Conservation (phyloP, 2,888 invertebrate genomes). For the Amiota mariae region DNA sequence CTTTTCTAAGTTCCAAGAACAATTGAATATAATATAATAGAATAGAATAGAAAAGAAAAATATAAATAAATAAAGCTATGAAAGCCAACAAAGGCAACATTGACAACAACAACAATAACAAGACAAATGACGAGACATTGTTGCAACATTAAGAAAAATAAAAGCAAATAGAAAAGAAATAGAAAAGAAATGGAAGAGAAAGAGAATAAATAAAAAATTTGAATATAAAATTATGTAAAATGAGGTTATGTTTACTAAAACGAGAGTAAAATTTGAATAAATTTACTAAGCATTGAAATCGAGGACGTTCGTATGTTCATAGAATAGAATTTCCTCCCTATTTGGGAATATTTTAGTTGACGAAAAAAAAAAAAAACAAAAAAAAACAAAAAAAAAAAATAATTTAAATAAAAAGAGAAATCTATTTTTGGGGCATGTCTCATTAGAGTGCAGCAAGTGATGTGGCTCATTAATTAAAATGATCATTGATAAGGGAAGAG, state of each 20-base stretch:
- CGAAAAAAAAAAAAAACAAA: no score
- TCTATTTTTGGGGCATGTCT: conserved; percentile 5
- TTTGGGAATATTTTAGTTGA: no score
- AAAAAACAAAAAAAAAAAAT: no score
- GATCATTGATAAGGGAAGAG: not conserved
- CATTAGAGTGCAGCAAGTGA: conserved; percentile 9
- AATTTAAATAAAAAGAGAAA: not conserved
- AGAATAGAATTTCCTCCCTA: no score
- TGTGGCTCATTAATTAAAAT: conserved; percentile 17
- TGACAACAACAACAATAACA: conserved; percentile 15
- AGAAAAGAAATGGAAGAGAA: not conserved
- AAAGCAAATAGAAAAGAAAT: not conserved
- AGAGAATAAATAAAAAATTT: conserved; percentile 33
- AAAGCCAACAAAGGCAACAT: not conserved
- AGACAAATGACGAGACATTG: not conserved
- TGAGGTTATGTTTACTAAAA: conserved; percentile 63
- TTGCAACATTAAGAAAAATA: not conserved
- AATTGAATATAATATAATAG: no score
- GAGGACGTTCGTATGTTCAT: no score
- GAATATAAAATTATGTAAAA: conserved; percentile 48
- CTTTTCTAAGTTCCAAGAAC: conserved; percentile 27
- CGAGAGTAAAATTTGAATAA: conserved; percentile 60
- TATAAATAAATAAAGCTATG: not conserved
- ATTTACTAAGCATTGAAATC: conserved; percentile 31
- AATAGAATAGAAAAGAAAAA: conserved; percentile 10